Base-by-base conservation (phyloP, 2,888 invertebrate genomes). In the Trichopria drosophilae region DNA sequence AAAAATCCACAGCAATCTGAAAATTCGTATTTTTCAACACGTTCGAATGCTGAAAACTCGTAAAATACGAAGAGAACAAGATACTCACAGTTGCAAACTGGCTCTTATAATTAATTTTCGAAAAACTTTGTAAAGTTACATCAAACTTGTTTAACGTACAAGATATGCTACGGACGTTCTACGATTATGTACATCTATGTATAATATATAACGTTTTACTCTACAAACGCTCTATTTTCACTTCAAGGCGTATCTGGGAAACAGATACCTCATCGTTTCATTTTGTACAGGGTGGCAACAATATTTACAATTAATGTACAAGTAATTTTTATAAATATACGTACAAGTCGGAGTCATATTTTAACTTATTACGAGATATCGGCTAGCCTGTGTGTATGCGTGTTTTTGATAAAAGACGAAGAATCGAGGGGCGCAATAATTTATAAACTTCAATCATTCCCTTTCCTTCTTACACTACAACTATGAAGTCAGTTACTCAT, bases 251-350 rank as follows among this genome's bases (percentile, higher is more conserved):
- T 56, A 49, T 63, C 59, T 57, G 62, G 59, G 58, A 63, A 63
- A 63, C 60, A 62, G 57, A 53, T 55, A 52, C 35, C 57, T 51
- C 54, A 28, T 46, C 16, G 19, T 49, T 26, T 29, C 31, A 51
- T 61, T 59, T 69, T 72, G 72, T 73, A 73, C 73, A 73, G n/a
- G n/a, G n/a, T 68, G 64, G 67, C 60, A 72, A 72, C 72, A 71
- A 70, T 73, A 73, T 73, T 73, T 73, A 73, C 73, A 73, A 58
- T 40, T 67, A 71, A 68, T 73, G 64, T 73, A 73, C 72, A 73
- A 65, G 59, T 67, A 67, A 60, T 66, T 59, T 58, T 42, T 57
- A 20, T 37, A 23, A 22, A 44, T 49, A 48, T 43, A 34, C 37
- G 42, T 22, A 32, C 44, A 49, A 23, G 43, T 35, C 12, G 32